phyloP scores from a whole-genome alignment of 2,888 invertebrate species.

The Chouioia cunea region DNA sequence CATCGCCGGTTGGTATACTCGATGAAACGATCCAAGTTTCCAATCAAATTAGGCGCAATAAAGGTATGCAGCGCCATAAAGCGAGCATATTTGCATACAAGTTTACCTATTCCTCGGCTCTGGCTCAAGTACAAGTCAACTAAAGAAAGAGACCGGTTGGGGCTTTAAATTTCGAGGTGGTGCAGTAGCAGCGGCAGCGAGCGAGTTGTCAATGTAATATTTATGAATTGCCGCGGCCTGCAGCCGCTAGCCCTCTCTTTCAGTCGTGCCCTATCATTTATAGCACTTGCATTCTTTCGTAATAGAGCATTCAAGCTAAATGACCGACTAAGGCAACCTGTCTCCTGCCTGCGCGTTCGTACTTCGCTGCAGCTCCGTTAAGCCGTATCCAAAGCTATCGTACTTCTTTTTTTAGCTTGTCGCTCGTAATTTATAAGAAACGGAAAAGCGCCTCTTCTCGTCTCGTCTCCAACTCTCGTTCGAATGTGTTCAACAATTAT shows the following conservation, averaged over 20 bases:
- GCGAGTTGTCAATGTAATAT: conserved; percentile 45
- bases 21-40: not conserved
- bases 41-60: conserved; percentile 24
- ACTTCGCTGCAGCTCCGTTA: conserved; percentile 15
- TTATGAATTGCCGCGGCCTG: conserved; percentile 39
- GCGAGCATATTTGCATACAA: conserved; percentile 37
- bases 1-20: not conserved
- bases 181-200: not conserved
- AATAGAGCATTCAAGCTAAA: conserved; percentile 46
- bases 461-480: no score
- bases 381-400: conserved; percentile 5
- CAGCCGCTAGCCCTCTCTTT: not conserved
- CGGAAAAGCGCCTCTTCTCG: no score
- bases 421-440: conserved; percentile 35
- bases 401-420: conserved; percentile 4
- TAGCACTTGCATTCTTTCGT: conserved; percentile 41
- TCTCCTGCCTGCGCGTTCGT: conserved; percentile 16
- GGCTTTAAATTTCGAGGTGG: conserved; percentile 37
- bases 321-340: conserved; percentile 46
- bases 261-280: conserved; percentile 42
- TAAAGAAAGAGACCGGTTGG: conserved; percentile 14
- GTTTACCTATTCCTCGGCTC: conserved; percentile 20
- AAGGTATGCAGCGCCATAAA: conserved; percentile 15
- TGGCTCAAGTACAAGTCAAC: no score
- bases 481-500: conserved; percentile 33